Evolutionary conservation across 1,140 invertebrate species (phyloP).

Genomic region (Drosophila biarmipes): DNA sequence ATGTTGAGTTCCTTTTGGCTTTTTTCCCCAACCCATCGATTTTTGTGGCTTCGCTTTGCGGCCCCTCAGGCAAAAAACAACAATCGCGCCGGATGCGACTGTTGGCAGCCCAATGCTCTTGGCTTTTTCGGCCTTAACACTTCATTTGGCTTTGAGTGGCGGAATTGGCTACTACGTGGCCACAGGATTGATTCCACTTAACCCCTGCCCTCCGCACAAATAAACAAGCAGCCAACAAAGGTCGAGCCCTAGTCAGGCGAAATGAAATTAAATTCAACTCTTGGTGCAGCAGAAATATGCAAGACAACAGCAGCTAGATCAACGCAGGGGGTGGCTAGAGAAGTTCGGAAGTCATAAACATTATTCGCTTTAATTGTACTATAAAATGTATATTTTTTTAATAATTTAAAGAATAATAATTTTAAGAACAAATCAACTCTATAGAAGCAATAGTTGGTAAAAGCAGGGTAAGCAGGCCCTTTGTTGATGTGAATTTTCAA

Average conservation of each 20-base stretch:
- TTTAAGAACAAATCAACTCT: too few relatives aligned
- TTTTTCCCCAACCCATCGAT: slow-evolving; percentile 18
- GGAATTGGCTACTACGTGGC: slow-evolving; percentile 38
- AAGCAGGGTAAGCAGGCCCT: too few relatives aligned
- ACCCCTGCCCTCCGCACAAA: slow-evolving; percentile 25
- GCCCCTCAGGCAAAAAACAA: slow-evolving; percentile 13
- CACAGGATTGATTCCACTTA: slow-evolving; percentile 23
- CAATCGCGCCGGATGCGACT: slow-evolving; percentile 52
- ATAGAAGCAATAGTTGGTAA: too few relatives aligned
- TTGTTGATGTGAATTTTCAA: too few relatives aligned
- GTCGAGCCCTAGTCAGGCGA: slow-evolving; percentile 14
- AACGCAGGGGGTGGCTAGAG: background rate
- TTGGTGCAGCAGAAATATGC: slow-evolving; percentile 2
- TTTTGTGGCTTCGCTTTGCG: background rate
- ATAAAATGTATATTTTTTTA: too few relatives aligned
- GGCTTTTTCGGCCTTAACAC: slow-evolving; percentile 57
- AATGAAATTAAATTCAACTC: slow-evolving; percentile 65
- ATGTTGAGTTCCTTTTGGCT: slow-evolving; percentile 3
- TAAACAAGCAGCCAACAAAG: slow-evolving; percentile 48
- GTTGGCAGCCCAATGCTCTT: slow-evolving; percentile 53
- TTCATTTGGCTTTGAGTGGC: slow-evolving; percentile 61
- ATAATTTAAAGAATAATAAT: too few relatives aligned
- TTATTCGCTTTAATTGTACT: too few relatives aligned
- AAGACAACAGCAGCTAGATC: background rate
- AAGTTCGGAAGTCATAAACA: background rate